A percentile compares a stretch with the other conserved stretches of the same genome.
These are phyloP conservation scores for Diplolepis rosae DNA, from an alignment of 2,888 invertebrate genomes.

Conservation along the genomic window DNA sequence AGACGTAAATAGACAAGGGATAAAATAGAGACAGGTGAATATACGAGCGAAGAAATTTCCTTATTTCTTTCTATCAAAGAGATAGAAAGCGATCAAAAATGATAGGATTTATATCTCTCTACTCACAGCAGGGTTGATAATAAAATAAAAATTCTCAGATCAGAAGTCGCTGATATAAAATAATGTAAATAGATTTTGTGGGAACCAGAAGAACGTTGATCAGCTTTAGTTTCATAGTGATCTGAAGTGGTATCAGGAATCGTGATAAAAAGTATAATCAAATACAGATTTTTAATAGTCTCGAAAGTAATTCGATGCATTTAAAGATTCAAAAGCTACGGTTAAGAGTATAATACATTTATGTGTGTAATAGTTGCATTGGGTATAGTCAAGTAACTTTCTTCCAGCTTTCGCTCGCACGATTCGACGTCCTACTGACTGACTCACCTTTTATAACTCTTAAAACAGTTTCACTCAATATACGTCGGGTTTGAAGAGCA, in stretches of 20 bases:
- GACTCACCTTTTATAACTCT: conserved; percentile 71
- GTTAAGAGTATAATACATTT: not conserved
- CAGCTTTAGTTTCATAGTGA: conserved; percentile 13
- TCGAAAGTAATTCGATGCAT: conserved; percentile 36
- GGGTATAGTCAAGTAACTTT: conserved; percentile 47
- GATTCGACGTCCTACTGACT: conserved; percentile 68
- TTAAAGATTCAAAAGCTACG: not conserved
- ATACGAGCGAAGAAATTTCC: too few relatives aligned
- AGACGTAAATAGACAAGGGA: too few relatives aligned
- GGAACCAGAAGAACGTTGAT: conserved; percentile 1
- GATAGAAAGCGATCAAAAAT: too few relatives aligned
- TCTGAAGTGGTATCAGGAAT: not conserved
- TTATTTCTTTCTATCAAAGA: too few relatives aligned
- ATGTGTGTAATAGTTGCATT: not conserved
- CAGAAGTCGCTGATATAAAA: not conserved
- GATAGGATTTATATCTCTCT: too few relatives aligned
- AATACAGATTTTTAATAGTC: conserved; percentile 17
- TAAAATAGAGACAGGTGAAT: too few relatives aligned
- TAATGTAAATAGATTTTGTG: not conserved
- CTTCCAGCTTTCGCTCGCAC: conserved; percentile 55
- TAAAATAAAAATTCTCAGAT: too few relatives aligned
- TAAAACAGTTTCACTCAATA: conserved; percentile 69
- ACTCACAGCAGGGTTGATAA: too few relatives aligned
- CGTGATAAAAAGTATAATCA: conserved; percentile 2
- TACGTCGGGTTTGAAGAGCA: conserved; percentile 12